phyloP scores from a whole-genome alignment of 2,797 vertebrate genomes.

The Epinephelus awoara region DNA sequence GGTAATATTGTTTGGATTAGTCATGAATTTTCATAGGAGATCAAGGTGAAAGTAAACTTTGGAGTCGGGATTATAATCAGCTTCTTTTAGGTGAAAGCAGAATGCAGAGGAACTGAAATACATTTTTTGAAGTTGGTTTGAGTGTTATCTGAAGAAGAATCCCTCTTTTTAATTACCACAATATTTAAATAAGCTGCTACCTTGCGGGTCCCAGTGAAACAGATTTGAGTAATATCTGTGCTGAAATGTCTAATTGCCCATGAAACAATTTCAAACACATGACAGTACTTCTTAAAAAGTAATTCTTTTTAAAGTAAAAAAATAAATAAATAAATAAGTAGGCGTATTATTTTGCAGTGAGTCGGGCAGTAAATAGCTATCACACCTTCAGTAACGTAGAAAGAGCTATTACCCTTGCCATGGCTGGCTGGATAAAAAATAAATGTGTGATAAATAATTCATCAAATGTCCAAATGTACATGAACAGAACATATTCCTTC shows the following conservation, averaged over 20 bases:
- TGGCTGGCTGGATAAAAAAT: slow-evolving; percentile 33
- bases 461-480: slow-evolving; percentile 52
- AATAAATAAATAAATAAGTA: slow-evolving; percentile 13
- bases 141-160: slow-evolving; percentile 32
- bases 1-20: slow-evolving; percentile 12
- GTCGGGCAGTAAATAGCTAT: slow-evolving; percentile 46
- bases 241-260: slow-evolving; percentile 52
- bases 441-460: slow-evolving; percentile 59
- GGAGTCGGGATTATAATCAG: slow-evolving; percentile 17
- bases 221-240: slow-evolving; percentile 32
- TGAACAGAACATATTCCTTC: slow-evolving; percentile 37
- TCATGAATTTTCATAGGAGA: slow-evolving; percentile 32
- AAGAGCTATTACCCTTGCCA: slow-evolving; percentile 30
- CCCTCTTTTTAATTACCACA: slow-evolving; percentile 47
- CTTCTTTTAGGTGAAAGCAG: slow-evolving; percentile 19
- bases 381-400: slow-evolving; percentile 50
- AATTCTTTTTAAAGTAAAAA: slow-evolving; percentile 16
- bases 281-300: slow-evolving; percentile 28
- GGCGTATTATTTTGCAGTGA: slow-evolving; percentile 44
- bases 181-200: slow-evolving; percentile 45
- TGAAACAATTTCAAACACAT: slow-evolving; percentile 44
- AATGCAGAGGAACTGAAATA: slow-evolving; percentile 9
- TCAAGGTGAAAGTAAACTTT: slow-evolving; percentile 35
- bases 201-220: slow-evolving; percentile 10
- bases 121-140: slow-evolving; percentile 17